Base-by-base conservation (phyloP, 2,888 invertebrate genomes). In the Drosophila flavopinicola region DNA sequence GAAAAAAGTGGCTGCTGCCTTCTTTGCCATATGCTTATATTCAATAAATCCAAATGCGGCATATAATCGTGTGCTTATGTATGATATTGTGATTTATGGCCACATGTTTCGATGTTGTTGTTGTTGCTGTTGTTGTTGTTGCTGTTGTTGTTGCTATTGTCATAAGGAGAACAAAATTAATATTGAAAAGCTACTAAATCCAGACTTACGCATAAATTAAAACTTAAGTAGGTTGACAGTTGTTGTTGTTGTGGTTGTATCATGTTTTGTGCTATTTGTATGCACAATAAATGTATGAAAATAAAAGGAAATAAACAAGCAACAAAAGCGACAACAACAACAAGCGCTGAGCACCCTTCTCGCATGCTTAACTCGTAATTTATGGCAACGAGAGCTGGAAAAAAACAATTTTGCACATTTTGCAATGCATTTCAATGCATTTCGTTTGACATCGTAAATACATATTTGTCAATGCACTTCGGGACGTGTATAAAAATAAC, bases 171-270 rank as follows among this genome's bases (percentile, higher is more conserved):
- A 57, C 54, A 66, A 75, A 85, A 83, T 83, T 85, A 85, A 83
- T 83, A 85, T 85, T 85, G 78, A 78, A 83, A 85, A 78, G 78
- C 84, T 67, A 80, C 75, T 79, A 79, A 83, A 71, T 79, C 78
- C 83, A 66, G 85, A 83, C 75, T 85, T 83, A 74, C 66, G 85
- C 83, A 83, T 83, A 83, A 83, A 83, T 83, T 83, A 75, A 85
- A 79, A 67, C 49, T 57, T 77, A 82, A 85, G 78, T 83, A 78
- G 80, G 75, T 66, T 74, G 80, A 64, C 80, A 56, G 61, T 42
- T 52, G 35, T 27, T 38, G 37, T 29, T 56, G 35, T 45, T 64
- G 48, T 11, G 57, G 49, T 20, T 41, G 13, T 29, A 41, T 38
- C 15, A 32, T 29, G 32, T 45, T 44, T 56, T 48, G 37, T 66